Base-by-base conservation (phyloP, 1,140 invertebrate genomes). In the Ctenoplectra terminalis region DNA sequence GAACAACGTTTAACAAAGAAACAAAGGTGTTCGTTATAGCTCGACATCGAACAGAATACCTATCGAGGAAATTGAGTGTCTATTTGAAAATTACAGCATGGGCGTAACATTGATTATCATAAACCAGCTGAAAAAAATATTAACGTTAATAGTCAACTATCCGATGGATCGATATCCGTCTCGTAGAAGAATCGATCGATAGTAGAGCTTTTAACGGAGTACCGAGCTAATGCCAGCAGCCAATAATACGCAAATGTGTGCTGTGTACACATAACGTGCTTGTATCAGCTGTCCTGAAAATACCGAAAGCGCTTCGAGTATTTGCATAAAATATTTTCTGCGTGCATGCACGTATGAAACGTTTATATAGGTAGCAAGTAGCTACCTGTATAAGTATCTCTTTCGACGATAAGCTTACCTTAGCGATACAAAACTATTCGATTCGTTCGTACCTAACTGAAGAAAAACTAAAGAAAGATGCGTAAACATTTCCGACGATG, bases 171-270 rank as follows among this genome's bases (percentile, higher is more conserved):
- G 74, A 73, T 37, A 50, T 31, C 23, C 69, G 31, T 46, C 46
- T 72, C 66, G 54, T n/a, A 9, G 58, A 77, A 81, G 76, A 75
- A 78, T 81, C 77, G 70, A 87, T 87, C 84, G 75, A 86, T 84
- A 87, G 71, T 66, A 26, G 52, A 54, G 52, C 50, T 64, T 79
- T 26, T 56, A 58, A 48, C 64, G 7, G 46, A 74, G 75, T 40
- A 50, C 34, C n/a, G 64, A 83, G 29, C n/a, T n/a, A 48, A 48
- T 40, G 64, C 43, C 64, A 50, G 37, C n/a, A 37, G 50, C 31
- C 34, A 70, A 63, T 63, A 69, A 52, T 63, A 64, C 17, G 29
- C 64, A 46, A 66, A 66, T 13, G 43, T 29, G n/a, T 61, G 50
- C 23, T n/a, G 3, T 11, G 40, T 7, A 40, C 48, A 58, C 63